phyloP scores from a whole-genome alignment of 1,140 invertebrate species.

The roundworm (Caenorhabditis elegans) region WBcel235 BX284606.5:12929501-12930000 shows the following conservation, averaged over 20 bases:
- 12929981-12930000: too few relatives aligned
- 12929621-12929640: not conserved
- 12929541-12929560: not conserved
- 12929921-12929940: too few relatives aligned
- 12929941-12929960: not conserved
- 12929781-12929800: too few relatives aligned
- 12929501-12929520: not conserved
- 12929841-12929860: not conserved
- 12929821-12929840: not conserved
- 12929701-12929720: conserved; percentile 1
- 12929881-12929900: not conserved
- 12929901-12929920: too few relatives aligned
- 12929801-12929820: too few relatives aligned
- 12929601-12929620: not conserved
- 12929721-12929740: not conserved
- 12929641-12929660: not conserved
- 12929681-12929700: not conserved
- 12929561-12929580: not conserved
- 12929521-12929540: too few relatives aligned
- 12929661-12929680: not conserved
- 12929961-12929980: too few relatives aligned
- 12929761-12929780: not conserved
- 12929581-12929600: conserved; percentile 19
- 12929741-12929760: not conserved
- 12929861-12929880: not conserved